Evolutionary conservation across 2,888 invertebrate genomes (phyloP).

Genomic region (Embidobia sp.): DNA sequence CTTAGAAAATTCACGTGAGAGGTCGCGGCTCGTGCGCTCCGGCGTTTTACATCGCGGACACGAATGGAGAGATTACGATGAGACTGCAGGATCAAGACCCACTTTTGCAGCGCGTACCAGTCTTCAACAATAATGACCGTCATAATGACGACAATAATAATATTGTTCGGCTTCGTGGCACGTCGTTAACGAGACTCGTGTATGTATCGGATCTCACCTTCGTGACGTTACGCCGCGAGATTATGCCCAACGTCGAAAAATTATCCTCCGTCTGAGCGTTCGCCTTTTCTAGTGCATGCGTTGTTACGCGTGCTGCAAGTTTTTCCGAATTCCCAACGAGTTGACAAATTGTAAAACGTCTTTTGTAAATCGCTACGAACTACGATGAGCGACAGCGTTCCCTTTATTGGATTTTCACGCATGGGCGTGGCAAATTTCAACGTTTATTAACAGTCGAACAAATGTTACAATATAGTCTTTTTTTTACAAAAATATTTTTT

Average conservation of each 20-base stretch:
- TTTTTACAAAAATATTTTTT: too few relatives aligned
- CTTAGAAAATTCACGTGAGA: slow-evolving; percentile 64
- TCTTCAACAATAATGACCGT: slow-evolving; percentile 51
- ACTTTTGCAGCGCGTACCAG: slow-evolving; percentile 52
- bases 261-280: slow-evolving; percentile 1
- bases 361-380: too few relatives aligned
- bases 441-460: too few relatives aligned
- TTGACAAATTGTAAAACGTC: too few relatives aligned
- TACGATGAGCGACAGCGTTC: too few relatives aligned
- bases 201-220: slow-evolving; percentile 36
- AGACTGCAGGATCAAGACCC: slow-evolving; percentile 52
- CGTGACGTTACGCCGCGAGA: slow-evolving; percentile 34
- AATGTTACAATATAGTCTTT: too few relatives aligned
- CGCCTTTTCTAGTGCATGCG: background rate
- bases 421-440: too few relatives aligned
- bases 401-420: too few relatives aligned
- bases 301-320: too few relatives aligned
- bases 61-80: slow-evolving; percentile 59
- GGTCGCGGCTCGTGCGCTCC: slow-evolving; percentile 57
- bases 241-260: slow-evolving; percentile 3
- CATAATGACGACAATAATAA: slow-evolving; percentile 58
- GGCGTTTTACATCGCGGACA: slow-evolving; percentile 49
- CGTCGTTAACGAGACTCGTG: slow-evolving; percentile 47
- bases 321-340: too few relatives aligned
- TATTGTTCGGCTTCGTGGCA: slow-evolving; percentile 51